These are phyloP conservation scores for Zaprionus camerounensis DNA, from an alignment of 1,140 invertebrate species.

Conservation along the genomic window DNA sequence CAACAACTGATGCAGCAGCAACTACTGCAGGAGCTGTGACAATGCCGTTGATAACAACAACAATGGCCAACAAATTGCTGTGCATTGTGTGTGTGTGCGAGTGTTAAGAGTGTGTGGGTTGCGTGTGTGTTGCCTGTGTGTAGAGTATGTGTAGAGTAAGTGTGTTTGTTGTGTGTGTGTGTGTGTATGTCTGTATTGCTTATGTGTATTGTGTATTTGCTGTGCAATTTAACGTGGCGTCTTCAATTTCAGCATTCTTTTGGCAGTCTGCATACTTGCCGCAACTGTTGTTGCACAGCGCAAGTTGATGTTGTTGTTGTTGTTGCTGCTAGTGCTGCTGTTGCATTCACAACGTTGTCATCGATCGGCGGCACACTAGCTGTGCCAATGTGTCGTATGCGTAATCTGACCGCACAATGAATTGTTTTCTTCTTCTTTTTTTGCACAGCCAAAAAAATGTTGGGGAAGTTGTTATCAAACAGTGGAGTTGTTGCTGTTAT, in stretches of 20 bases:
- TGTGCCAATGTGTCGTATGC: slow-evolving; percentile 58
- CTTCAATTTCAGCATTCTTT: slow-evolving; percentile 81
- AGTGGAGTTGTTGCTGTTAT: slow-evolving; percentile 28
- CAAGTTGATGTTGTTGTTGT: slow-evolving; percentile 7
- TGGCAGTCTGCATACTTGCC: slow-evolving; percentile 68
- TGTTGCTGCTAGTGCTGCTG: neutral
- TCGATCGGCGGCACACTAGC: slow-evolving; percentile 19
- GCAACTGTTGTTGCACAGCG: neutral
- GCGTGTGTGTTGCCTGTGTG: no score
- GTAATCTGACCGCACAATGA: slow-evolving; percentile 61
- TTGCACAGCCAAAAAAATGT: slow-evolving; percentile 33
- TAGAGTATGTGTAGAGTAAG: no score
- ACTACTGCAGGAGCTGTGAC: slow-evolving; percentile 42
- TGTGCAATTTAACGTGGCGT: slow-evolving; percentile 43
- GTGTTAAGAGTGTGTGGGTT: no score
- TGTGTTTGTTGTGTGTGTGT: neutral
- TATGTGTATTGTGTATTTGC: slow-evolving; percentile 9
- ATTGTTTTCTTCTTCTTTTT: slow-evolving; percentile 18
- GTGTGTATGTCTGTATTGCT: neutral
- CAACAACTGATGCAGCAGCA: no score
- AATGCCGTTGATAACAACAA: slow-evolving; percentile 44
- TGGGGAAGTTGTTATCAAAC: slow-evolving; percentile 73
- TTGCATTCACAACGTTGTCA: slow-evolving; percentile 35
- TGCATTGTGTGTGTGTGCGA: neutral
- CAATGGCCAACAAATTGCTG: slow-evolving; percentile 36